These are phyloP conservation scores for Seriola aureovittata DNA, from an alignment of 2,113 vertebrate genomes.

Conservation along the genomic window DNA sequence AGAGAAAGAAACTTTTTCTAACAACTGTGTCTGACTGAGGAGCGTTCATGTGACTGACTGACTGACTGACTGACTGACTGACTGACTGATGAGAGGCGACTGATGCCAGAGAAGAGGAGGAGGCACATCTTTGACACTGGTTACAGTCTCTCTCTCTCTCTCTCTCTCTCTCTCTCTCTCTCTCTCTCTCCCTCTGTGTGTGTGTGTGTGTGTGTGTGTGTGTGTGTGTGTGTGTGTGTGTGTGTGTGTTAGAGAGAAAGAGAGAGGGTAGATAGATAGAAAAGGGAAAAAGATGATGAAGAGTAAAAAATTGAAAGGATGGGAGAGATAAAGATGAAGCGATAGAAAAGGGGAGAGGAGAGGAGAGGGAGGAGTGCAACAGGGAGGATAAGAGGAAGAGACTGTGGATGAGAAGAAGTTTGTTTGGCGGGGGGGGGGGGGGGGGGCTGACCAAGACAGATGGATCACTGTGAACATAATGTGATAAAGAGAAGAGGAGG, in stretches of 20 bases:
- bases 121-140: neutral
- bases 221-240: too few relatives aligned
- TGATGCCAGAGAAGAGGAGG: constrained; percentile 12
- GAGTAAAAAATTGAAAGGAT: neutral
- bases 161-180: too few relatives aligned
- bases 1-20: neutral
- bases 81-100: neutral
- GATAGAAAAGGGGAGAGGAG: neutral
- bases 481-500: neutral
- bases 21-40: neutral
- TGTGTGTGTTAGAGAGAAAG: too few relatives aligned
- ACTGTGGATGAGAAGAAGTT: neutral
- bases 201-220: too few relatives aligned
- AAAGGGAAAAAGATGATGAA: too few relatives aligned
- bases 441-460: too few relatives aligned
- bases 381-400: neutral
- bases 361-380: neutral
- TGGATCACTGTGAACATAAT: too few relatives aligned
- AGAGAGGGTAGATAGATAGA: neutral
- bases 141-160: neutral
- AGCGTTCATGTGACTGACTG: neutral
- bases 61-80: neutral
- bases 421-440: too few relatives aligned
- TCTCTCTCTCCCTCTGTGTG: too few relatives aligned
- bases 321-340: neutral